Evolutionary conservation across 2,797 vertebrate species (phyloP).

Genomic region (Gymnocypris eckloni): DNA sequence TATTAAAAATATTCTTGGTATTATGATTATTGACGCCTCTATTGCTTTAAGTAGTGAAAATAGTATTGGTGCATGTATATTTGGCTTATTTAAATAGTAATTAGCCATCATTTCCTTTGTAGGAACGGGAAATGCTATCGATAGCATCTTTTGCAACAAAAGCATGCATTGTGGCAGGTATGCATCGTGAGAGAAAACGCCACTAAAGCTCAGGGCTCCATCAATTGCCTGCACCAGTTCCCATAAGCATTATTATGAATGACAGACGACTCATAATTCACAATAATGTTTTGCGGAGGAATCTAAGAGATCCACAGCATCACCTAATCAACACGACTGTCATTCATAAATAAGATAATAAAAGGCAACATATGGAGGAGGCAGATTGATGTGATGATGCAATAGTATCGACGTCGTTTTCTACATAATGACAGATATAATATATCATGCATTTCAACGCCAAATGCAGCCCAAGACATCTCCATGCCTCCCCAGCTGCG

Average conservation of each 20-base stretch:
- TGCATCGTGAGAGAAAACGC: conserved; percentile 53
- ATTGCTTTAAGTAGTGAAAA: background rate
- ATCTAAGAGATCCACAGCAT: background rate
- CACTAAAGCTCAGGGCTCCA: conserved; percentile 20
- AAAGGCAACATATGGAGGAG: conserved; percentile 2
- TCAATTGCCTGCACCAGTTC: conserved; percentile 34
- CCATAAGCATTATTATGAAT: conserved; percentile 21
- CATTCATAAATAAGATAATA: conserved; percentile 26
- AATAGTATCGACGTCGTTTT: conserved; percentile 14
- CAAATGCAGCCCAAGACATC: conserved; percentile 47
- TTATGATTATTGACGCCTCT: background rate
- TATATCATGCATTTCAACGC: conserved; percentile 19
- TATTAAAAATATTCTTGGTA: background rate
- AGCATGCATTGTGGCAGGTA: conserved; percentile 54
- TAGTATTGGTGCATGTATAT: background rate
- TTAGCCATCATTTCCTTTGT: background rate
- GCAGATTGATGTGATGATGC: conserved; percentile 33
- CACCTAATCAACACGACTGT: conserved; percentile 36
- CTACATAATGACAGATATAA: conserved; percentile 2
- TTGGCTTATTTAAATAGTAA: background rate
- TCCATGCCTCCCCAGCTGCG: conserved; percentile 44
- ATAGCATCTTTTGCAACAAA: conserved; percentile 54
- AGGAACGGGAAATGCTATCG: conserved; percentile 24
- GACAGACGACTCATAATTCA: conserved; percentile 30
- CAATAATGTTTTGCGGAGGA: background rate